Evolutionary conservation across 2,888 invertebrate genomes (phyloP).

Genomic region (Synanthedon formicaeformis): DNA sequence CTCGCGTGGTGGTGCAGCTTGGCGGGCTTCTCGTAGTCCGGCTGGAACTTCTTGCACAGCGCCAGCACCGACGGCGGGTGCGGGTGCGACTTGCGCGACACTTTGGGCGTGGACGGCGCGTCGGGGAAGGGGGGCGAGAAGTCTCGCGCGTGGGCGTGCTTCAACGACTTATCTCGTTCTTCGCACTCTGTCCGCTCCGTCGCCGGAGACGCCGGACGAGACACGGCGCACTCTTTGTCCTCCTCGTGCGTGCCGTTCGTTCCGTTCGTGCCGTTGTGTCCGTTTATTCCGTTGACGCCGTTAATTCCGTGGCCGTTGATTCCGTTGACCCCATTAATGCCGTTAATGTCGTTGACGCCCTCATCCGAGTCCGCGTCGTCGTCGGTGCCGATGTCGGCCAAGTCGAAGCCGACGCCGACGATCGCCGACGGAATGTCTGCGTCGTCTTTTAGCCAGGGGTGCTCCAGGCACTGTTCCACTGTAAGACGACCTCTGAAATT

Average conservation of each 20-base stretch:
- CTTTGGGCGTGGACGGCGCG: slow-evolving; percentile 76
- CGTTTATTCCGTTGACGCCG: slow-evolving; percentile 20
- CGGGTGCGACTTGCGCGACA: slow-evolving; percentile 71
- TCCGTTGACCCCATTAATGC: slow-evolving; percentile 21
- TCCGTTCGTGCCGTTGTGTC: slow-evolving; percentile 22
- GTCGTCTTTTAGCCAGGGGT: slow-evolving; percentile 86
- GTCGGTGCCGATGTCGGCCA: slow-evolving; percentile 20
- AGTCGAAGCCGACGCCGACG: slow-evolving; percentile 50
- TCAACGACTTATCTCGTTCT: slow-evolving; percentile 46
- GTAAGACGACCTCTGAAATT: slow-evolving; percentile 87
- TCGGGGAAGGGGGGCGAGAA: slow-evolving; percentile 69
- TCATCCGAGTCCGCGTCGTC: slow-evolving; percentile 13
- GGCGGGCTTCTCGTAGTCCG: slow-evolving; percentile 63
- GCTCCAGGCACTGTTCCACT: slow-evolving; percentile 89
- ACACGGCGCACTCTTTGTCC: slow-evolving; percentile 19
- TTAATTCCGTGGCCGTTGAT: slow-evolving; percentile 14
- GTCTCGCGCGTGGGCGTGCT: slow-evolving; percentile 59
- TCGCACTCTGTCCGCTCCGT: slow-evolving; percentile 8
- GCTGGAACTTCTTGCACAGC: slow-evolving; percentile 68
- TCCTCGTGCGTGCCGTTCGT: slow-evolving; percentile 43
- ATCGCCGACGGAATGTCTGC: slow-evolving; percentile 64
- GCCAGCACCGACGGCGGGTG: slow-evolving; percentile 67
- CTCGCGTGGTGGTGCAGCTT: slow-evolving; percentile 23
- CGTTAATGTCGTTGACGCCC: slow-evolving; percentile 9
- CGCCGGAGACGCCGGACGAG: slow-evolving; percentile 12